Evolutionary conservation across 37 sponge, comb jelly and placozoan genomes (phyloP).

Genomic region (Aplysina aerophoba): DNA sequence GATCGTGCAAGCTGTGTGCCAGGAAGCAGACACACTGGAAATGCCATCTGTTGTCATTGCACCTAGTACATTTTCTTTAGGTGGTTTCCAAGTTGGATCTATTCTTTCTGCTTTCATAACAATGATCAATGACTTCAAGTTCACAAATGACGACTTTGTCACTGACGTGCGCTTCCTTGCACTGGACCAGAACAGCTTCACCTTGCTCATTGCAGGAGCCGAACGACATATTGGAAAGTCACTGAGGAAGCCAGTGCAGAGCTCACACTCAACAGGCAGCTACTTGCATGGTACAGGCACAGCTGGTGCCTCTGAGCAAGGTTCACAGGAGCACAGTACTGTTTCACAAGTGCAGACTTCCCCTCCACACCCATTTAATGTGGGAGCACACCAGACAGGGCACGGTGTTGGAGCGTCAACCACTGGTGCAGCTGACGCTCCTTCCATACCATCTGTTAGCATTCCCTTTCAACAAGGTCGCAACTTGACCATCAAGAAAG

Average conservation of each 20-base stretch:
- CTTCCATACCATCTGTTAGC: no score
- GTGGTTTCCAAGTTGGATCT: neutral
- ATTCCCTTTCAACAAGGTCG: slow-evolving; percentile 1
- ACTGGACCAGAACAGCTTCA: neutral
- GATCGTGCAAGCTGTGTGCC: slow-evolving; percentile 17
- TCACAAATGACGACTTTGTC: slow-evolving; percentile 23
- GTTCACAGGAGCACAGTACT: no score
- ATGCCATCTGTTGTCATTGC: slow-evolving; percentile 27
- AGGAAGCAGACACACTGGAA: slow-evolving; percentile 38
- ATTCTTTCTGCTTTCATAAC: neutral
- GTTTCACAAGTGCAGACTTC: no score
- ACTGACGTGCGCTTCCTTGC: slow-evolving; percentile 22
- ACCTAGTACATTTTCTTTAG: slow-evolving; percentile 12
- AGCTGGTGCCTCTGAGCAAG: no score
- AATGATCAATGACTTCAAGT: slow-evolving; percentile 4
- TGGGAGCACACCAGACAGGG: no score
- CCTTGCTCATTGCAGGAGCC: neutral
- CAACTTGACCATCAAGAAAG: slow-evolving; percentile 63
- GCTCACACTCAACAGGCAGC: no score
- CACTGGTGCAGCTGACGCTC: no score
- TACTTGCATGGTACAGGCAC: no score
- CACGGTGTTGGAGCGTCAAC: no score
- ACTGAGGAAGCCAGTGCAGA: no score
- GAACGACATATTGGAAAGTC: neutral
- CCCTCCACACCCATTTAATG: no score